Conservation (phyloP, 53 echinoderm and acorn worm species). For the Holothuria scabra region DNA sequence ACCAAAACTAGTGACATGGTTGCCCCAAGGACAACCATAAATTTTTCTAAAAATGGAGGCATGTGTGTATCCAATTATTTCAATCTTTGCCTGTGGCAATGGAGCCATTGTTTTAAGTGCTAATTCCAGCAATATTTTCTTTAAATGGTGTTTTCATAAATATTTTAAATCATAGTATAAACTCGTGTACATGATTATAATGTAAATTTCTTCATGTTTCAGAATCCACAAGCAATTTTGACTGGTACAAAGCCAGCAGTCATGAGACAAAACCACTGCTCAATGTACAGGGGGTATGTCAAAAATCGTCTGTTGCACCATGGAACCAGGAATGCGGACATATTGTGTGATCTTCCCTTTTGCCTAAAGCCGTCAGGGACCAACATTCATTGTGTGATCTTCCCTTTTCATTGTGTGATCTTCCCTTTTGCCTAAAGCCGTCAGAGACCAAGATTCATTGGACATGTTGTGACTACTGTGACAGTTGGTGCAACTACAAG, state of each 20-base stretch:
- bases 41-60: too few species aligned
- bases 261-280: constrained; percentile 25
- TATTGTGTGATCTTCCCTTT: constrained; percentile 19
- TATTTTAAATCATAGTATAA: neutral
- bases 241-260: constrained; percentile 7
- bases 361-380: constrained; percentile 27
- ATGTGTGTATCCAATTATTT: neutral
- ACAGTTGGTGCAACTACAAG: constrained; percentile 21
- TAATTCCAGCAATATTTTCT: too few species aligned
- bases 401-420: constrained; percentile 26
- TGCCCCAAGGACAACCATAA: too few species aligned
- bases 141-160: too few species aligned
- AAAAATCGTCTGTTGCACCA: neutral
- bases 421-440: constrained; percentile 21
- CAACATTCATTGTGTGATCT: too few species aligned
- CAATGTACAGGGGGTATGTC: neutral
- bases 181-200: neutral
- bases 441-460: neutral
- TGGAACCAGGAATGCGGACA: constrained; percentile 1
- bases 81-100: neutral
- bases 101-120: too few species aligned
- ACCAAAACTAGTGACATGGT: too few species aligned
- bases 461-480: constrained; percentile 17
- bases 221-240: neutral
- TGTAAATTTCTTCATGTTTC: neutral